Evolutionary conservation across 2,888 invertebrate species (phyloP), one percentile per base, ranked within the genome.

Genomic region (Callyntrura guangdongensis): DNA sequence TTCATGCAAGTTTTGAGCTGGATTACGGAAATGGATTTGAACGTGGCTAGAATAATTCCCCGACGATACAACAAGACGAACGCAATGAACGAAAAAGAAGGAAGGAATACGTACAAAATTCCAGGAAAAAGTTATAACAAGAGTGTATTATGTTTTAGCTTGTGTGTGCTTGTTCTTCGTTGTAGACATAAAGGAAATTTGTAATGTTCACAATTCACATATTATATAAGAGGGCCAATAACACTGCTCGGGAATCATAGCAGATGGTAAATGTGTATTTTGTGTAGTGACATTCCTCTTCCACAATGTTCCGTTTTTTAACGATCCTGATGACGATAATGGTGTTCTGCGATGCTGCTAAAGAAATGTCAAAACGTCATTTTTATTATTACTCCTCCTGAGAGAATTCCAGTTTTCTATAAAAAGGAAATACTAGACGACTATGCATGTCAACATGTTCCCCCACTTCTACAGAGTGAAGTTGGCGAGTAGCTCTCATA

Each of bases 21-120:
- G 90, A 91, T 91, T 91, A 91, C 90, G 90, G 90, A 91, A 91
- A 87, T 91, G 86, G 83, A 91, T 74, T 86, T 83, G 90, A 87
- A 91, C 90, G 90, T 91, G 90, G 90, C 90, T 83, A 67, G 90
- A 91, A 91, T 91, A 86, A 86, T 90, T 81, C 79, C 67, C 17
- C 59, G 9, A 45, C n/a, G 45, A 36, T n/a, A 53, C 12, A 53
- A 53, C 12, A 53, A 53, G 14, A 64, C 25, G 64, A 25, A 53
- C 79, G 56, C 36, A 61, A 81, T 17, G 81, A 83, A 49, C 25
- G 47, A 74, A 12, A 45, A 77, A 25, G 49, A 79, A 79, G 56
- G 61, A 61, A 61, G 49, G 59, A 77, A 64, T 61, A 79, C 47
- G 20, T 56, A 86, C 61, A 81, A 81, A 45, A 81, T 17, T 36